Evolutionary conservation across 2,888 invertebrate genomes (phyloP).

Genomic region (Drosophila lacicola): DNA sequence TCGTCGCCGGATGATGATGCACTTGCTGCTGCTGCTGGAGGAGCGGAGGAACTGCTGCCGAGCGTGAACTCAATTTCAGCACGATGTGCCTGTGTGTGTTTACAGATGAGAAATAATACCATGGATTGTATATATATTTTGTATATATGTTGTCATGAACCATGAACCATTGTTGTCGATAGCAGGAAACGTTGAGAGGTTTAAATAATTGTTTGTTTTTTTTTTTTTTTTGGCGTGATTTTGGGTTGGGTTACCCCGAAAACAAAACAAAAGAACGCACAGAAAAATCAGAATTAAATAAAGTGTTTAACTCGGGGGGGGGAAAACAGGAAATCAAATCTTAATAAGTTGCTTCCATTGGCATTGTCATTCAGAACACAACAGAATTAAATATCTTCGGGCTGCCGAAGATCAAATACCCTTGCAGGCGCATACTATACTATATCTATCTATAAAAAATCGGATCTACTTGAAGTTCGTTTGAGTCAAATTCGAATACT

Average conservation of each 20-base stretch:
- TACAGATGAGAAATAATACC: conserved; percentile 61
- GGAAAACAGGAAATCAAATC: conserved; percentile 10
- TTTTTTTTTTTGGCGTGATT: conserved; percentile 39
- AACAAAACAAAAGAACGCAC: conserved; percentile 55
- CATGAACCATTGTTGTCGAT: conserved; percentile 61
- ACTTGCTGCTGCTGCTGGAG: conserved; percentile 10
- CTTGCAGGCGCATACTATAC: not conserved
- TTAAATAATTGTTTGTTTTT: conserved; percentile 24
- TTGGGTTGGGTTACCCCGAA: conserved; percentile 23
- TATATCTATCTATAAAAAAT: too few species aligned
- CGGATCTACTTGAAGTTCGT: too few species aligned
- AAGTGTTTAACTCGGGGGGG: not conserved
- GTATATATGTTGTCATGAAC: conserved; percentile 61
- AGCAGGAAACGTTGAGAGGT: conserved; percentile 38
- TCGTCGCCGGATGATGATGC: conserved; percentile 88
- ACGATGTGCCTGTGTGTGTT: conserved; percentile 90
- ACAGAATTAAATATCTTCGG: not conserved
- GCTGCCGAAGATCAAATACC: not conserved
- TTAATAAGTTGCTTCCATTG: conserved; percentile 13
- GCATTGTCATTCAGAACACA: not conserved
- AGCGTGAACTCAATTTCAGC: conserved; percentile 96
- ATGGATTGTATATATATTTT: conserved; percentile 40
- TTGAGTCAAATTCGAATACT: too few species aligned
- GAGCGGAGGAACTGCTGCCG: conserved; percentile 86
- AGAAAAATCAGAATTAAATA: conserved; percentile 37